These are phyloP conservation scores for Corythaixoides concolor DNA, from an alignment of 2,113 vertebrate genomes.

Conservation along the genomic window DNA sequence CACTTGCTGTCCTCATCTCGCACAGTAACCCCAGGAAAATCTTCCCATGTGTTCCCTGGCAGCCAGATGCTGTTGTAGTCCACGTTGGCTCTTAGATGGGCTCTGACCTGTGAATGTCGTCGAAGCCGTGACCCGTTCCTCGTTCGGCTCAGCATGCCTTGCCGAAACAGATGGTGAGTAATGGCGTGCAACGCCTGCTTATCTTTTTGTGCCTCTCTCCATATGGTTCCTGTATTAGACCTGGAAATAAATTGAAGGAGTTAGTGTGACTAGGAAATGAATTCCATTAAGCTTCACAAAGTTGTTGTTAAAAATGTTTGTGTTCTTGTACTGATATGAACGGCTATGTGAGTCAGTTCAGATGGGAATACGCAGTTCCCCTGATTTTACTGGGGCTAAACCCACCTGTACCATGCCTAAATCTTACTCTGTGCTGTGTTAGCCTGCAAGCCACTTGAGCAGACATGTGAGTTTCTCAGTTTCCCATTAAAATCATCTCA, in stretches of 20 bases:
- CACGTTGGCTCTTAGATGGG: background rate
- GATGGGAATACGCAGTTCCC: background rate
- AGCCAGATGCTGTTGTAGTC: background rate
- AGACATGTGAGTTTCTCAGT: background rate
- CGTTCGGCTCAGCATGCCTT: background rate
- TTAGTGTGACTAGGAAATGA: background rate
- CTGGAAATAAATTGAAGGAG: background rate
- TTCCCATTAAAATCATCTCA: background rate
- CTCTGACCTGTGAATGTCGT: background rate
- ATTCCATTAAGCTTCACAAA: background rate
- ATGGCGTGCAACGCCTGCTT: background rate
- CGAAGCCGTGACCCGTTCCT: background rate
- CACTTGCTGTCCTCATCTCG: background rate
- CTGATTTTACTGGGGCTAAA: background rate
- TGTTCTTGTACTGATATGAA: background rate
- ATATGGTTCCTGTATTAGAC: slow-evolving; percentile 16
- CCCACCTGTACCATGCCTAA: background rate
- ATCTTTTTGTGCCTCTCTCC: background rate
- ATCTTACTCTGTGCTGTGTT: background rate
- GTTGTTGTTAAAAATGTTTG: background rate
- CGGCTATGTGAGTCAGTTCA: background rate
- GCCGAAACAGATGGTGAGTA: slow-evolving; percentile 36
- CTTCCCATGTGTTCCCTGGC: background rate
- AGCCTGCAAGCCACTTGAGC: background rate
- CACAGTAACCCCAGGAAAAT: background rate